These are phyloP conservation scores for Dolichallabes microphthalmus DNA, from an alignment of 2,113 vertebrate genomes.

Conservation along the genomic window DNA sequence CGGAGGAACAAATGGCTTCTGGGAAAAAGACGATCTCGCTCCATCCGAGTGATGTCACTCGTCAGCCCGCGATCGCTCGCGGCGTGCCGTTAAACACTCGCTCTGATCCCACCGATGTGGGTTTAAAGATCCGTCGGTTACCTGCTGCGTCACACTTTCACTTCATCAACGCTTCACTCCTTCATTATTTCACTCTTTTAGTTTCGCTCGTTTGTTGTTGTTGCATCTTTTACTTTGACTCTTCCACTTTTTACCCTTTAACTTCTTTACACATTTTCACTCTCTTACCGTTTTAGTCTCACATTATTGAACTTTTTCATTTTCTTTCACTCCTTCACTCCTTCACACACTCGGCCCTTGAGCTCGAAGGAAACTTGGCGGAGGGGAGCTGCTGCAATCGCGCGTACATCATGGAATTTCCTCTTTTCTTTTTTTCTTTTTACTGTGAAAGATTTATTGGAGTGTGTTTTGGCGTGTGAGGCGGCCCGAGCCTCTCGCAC, in stretches of 20 bases:
- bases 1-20: not conserved
- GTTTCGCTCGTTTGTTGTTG: no score
- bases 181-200: not conserved
- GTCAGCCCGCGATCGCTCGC: not conserved
- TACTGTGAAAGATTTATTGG: constrained; percentile 69
- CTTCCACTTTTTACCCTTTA: not conserved
- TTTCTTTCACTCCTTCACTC: not conserved
- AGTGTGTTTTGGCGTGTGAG: constrained; percentile 63
- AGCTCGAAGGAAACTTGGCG: constrained; percentile 67
- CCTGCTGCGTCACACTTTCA: not conserved
- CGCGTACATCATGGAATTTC: constrained; percentile 68
- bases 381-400: constrained; percentile 49
- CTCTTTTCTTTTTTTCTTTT: constrained; percentile 42
- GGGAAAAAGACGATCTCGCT: not conserved
- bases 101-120: no score
- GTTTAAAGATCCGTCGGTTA: no score
- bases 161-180: not conserved
- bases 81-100: not conserved
- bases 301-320: not conserved
- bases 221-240: no score
- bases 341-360: constrained; percentile 47
- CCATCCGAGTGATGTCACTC: not conserved
- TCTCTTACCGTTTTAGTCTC: not conserved
- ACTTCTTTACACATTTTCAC: not conserved
- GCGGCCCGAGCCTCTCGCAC: constrained; percentile 8